Evolutionary conservation across 2,113 vertebrate genomes (phyloP), one percentile per base, ranked within the genome.

Genomic region (Prolemur simus): DNA sequence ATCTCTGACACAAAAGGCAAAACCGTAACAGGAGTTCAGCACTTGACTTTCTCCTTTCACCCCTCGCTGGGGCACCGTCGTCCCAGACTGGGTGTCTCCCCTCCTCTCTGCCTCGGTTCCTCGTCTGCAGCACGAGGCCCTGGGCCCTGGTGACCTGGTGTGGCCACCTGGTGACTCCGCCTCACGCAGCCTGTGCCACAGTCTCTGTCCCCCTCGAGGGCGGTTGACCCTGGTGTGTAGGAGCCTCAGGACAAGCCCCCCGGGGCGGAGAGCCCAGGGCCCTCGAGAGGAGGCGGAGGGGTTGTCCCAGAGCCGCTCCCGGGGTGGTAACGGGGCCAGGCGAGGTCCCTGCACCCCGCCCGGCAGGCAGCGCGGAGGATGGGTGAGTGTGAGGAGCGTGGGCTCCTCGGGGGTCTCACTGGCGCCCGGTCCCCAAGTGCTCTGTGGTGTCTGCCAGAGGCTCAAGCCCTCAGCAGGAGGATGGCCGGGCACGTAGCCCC

Each of bases 141-240:
- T 23, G 23, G 25, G 68, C 68, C 56, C 54, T 13, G 54, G 42
- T 10, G 29, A 73, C 1, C 68, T 0, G n/a, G 45, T 6, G 21
- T 9, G 20, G 54, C 52, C 52, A 18, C 52, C 3, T 4, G 56
- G 47, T 9, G 58, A 56, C 20, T 56, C 56, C 25, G 25, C 45
- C 56, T 74, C 15, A 7, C 3, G 3, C 1, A 2, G 11, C 47
- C 58, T 13, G 21, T 42, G 78, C 23, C 4, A 11, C 25, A 14
- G 34, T 34, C 10, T 58, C 5, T 8, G 56, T 21, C 21, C 18
- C 9, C 4, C 21, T 39, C 8, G 4, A 27, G 11, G 34, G 47
- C 0, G 0, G 8, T 39, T n/a, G 23, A 25, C 6, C 34, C 11
- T 7, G 0, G 0, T 1, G 42, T 34, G 42, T 6, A 27, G 58